Conservation (phyloP, 1,140 invertebrate species). For the Zaprionus vittiger region DNA sequence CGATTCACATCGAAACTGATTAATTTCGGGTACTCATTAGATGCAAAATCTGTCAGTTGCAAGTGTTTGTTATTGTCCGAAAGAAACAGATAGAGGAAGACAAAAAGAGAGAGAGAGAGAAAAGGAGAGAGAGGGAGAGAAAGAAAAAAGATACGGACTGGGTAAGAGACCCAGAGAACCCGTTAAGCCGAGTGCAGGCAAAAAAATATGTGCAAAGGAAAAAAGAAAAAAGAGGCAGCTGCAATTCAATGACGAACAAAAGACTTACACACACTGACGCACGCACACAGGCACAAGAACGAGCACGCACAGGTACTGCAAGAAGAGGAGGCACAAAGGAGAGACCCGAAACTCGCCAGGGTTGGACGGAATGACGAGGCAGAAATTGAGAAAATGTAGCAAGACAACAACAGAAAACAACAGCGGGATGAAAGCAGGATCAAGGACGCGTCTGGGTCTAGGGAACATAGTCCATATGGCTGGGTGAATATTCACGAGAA, state of each 20-base stretch:
- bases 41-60: slow-evolving; percentile 46
- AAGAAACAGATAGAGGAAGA: background rate
- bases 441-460: slow-evolving; percentile 56
- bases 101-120: background rate
- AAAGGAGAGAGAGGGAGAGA: background rate
- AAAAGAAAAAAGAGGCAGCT: slow-evolving; percentile 75
- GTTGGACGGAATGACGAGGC: slow-evolving; percentile 28
- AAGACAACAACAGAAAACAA: slow-evolving; percentile 41
- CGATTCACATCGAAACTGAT: background rate
- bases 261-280: slow-evolving; percentile 39
- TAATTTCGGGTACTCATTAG: slow-evolving; percentile 8
- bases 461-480: slow-evolving; percentile 1
- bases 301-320: slow-evolving; percentile 5
- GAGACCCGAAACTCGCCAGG: slow-evolving; percentile 52
- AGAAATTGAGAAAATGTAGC: slow-evolving; percentile 54
- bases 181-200: slow-evolving; percentile 30
- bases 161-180: background rate
- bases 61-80: slow-evolving; percentile 43
- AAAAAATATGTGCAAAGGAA: slow-evolving; percentile 47
- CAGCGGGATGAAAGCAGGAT: slow-evolving; percentile 74
- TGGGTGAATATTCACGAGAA: background rate
- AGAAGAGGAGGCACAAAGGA: slow-evolving; percentile 68
- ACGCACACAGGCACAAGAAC: slow-evolving; percentile 22
- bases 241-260: slow-evolving; percentile 71
- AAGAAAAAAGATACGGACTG: slow-evolving; percentile 13